Evolutionary conservation across 2,113 vertebrate species (phyloP).

Genomic region (Smithornis capensis): DNA sequence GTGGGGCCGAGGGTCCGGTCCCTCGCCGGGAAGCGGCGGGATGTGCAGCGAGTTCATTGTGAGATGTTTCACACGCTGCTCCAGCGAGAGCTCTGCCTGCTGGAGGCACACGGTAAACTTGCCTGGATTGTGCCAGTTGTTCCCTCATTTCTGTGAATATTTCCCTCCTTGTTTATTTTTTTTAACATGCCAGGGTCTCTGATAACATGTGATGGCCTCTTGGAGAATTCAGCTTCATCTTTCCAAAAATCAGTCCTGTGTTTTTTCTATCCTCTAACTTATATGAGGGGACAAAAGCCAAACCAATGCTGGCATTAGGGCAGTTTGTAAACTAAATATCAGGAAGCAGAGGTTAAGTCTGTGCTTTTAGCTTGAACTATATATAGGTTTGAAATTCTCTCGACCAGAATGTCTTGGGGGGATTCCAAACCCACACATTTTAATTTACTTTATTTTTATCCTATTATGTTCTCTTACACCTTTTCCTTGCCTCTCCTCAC

Average conservation of each 20-base stretch:
- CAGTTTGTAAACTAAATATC: neutral
- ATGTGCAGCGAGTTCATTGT: neutral
- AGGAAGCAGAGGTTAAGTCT: neutral
- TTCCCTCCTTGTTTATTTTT: neutral
- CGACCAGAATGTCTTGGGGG: conserved; percentile 5
- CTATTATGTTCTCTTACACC: conserved; percentile 33
- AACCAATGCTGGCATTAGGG: neutral
- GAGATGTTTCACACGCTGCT: neutral
- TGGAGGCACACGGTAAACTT: neutral
- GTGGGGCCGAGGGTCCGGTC: neutral
- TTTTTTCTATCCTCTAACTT: neutral
- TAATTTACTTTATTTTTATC: conserved; percentile 53
- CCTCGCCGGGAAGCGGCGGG: neutral
- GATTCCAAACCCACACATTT: conserved; percentile 28
- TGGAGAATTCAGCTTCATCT: neutral
- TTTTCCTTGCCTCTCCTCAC: neutral
- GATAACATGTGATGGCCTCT: neutral
- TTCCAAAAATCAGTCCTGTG: neutral
- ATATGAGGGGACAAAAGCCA: neutral
- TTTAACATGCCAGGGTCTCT: neutral
- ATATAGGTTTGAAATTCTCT: neutral
- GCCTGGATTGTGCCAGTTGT: neutral
- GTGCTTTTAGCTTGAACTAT: neutral
- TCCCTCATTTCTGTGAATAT: neutral
- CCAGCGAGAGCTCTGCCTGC: neutral